Conservation (phyloP, 2,797 vertebrate species). For the Ciconia nigra region DNA sequence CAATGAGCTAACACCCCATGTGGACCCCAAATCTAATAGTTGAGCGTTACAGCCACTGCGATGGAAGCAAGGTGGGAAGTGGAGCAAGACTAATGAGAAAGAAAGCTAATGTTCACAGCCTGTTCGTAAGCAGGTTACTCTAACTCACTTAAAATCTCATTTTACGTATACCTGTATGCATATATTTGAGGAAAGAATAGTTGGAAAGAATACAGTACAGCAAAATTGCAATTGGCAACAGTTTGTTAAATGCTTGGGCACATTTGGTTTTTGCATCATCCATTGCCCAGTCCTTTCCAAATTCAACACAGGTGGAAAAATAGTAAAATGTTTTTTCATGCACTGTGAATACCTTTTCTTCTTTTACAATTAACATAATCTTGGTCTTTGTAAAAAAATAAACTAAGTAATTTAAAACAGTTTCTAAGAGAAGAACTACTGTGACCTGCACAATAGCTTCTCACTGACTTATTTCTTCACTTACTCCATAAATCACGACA, state of each 20-base stretch:
- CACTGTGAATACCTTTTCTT: neutral
- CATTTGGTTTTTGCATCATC: neutral
- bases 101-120: neutral
- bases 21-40: neutral
- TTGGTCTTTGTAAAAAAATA: neutral
- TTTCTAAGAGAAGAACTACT: neutral
- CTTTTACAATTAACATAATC: neutral
- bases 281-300: neutral
- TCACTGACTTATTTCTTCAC: neutral
- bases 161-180: neutral
- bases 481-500: accelerated
- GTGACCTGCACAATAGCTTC: neutral
- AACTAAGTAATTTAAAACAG: neutral
- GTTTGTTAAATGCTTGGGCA: neutral
- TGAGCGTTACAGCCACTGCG: accelerated
- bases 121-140: neutral
- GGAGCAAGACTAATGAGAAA: neutral
- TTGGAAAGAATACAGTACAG: neutral
- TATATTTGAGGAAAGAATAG: neutral
- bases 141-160: neutral
- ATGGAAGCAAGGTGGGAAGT: neutral
- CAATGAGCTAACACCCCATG: accelerated
- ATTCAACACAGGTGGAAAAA: neutral
- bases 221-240: neutral
- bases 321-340: neutral